Base-by-base conservation (phyloP, 2,888 invertebrate genomes). In the Rhopalosiphum nymphaeae region DNA sequence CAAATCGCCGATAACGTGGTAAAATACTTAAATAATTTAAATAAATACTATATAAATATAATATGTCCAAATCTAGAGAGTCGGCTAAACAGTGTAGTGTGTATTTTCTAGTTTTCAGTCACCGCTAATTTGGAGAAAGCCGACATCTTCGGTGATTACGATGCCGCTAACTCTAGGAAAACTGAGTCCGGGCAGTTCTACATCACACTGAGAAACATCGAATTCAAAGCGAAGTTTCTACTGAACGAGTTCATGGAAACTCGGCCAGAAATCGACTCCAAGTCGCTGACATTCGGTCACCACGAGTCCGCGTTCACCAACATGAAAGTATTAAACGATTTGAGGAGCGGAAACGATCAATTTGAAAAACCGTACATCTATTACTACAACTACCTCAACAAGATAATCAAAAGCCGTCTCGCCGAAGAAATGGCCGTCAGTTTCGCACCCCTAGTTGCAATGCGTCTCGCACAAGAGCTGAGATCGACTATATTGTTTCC, bases 241-340 rank as follows among this genome's bases (percentile, higher is more conserved):
- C 10, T 92, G 10, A 49, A 87, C n/a, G 13, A 49, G 26, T 61
- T 87, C 46, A n/a, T 92, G 46, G 87, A 92, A 36, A 11, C 36
- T 25, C 36, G 21, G 2, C 61, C 57, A 16, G 49, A 92, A 46
- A 36, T 92, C 44, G 36, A 49, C 10, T 85, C 29, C 16, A 29
- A 87, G 10, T 36, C 36, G 4, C 49, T 87, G 26, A 61, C 16
- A 26, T 49, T 61, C 25, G 16, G 49, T 11, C 26, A 67, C 26
- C 86, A 87, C 36, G 87, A 92, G 42, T 87, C 92, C 9, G 36
- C 29, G 16, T 92, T 87, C 87, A 87, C 87, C 5, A 61, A 92
- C 49, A 87, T 67, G 21, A 67, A 61, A 21, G 61, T 87, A 5
- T 26, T 92, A 67, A 87, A 61, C 13, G 49, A 36, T 4, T 61